Evolutionary conservation across 2,888 invertebrate genomes (phyloP).

Genomic region (Chamaedrilus cognettii): DNA sequence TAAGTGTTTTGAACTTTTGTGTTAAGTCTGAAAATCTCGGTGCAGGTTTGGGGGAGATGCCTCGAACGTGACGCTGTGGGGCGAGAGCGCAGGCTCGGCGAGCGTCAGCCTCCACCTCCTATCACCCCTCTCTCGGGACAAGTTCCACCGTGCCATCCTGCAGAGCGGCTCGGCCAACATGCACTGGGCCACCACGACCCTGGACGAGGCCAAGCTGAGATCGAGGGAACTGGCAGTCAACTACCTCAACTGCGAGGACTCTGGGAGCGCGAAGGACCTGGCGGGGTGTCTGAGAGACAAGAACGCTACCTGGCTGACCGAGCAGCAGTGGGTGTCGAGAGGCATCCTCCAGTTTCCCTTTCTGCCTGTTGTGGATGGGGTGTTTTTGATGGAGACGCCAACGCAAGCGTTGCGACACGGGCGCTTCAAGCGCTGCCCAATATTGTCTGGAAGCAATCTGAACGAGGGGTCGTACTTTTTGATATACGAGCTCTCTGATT

Average conservation of each 20-base stretch:
- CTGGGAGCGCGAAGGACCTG: constrained; percentile 14
- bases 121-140: constrained; percentile 83
- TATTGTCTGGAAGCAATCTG: constrained; percentile 89
- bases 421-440: constrained; percentile 90
- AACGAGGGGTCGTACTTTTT: constrained; percentile 93
- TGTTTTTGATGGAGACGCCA: constrained; percentile 78
- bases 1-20: too few relatives aligned
- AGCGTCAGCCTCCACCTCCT: constrained; percentile 77
- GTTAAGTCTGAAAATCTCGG: too few relatives aligned
- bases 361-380: constrained; percentile 90
- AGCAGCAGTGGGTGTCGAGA: constrained; percentile 36
- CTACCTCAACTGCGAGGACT: constrained; percentile 24
- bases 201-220: constrained; percentile 76
- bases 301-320: constrained; percentile 26
- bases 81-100: constrained; percentile 97
- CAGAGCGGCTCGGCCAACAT: constrained; percentile 90
- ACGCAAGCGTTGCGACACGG: constrained; percentile 73
- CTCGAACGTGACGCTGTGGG: constrained; percentile 91
- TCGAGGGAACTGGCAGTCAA: constrained; percentile 78
- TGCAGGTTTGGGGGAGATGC: constrained; percentile 70
- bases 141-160: constrained; percentile 80
- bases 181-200: constrained; percentile 87
- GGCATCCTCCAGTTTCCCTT: constrained; percentile 85
- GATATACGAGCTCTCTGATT: constrained; percentile 74
- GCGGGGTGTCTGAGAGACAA: constrained; percentile 28